Base-by-base conservation (phyloP, 2,113 vertebrate species). In the Scatophagus argus region DNA sequence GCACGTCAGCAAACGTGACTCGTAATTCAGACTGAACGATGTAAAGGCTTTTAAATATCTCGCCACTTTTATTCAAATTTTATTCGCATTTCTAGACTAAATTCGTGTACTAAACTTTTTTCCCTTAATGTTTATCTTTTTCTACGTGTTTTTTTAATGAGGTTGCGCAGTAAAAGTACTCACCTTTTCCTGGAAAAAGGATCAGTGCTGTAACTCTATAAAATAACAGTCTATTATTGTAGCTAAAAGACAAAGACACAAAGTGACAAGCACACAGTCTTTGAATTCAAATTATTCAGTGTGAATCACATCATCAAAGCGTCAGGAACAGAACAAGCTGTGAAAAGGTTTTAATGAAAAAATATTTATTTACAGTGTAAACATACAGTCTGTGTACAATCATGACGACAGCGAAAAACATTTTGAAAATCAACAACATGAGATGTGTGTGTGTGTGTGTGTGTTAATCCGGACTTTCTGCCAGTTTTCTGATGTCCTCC, bases 401-500 rank as follows among this genome's bases (percentile, higher is more conserved):
- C 32, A 62, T 36, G 10, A 38, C 1, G 47, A 68, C 32, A 71
- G 5, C 12, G 21, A 27, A 44, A 34, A 59, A 77, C 17, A 39
- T 25, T 60, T 74, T 77, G 34, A 74, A 6, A 32, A 9, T 32
- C 29, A 65, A 13, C 9, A 0, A 0, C 23, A 8, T 12, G 43
- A 19, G 23, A 10, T 62, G 0, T 72, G 4, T 47, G 34, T 66
- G 11, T 29, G 8, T 62, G 0, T 72, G 4, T 47, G 34, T 66
- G 11, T 16, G 9, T 74, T 67, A 88, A 12, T 86, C 83, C 19
- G 71, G 64, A 32, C 74, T 87, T 75, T 96, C 93, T 14, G 90
- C 92, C 32, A 95, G 84, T 67, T 92, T 88, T 69, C 85, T 89
- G 83, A 97, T 95, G 0, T 85, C 86, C 36, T 83, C 88, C 69